Percentiles rank a stretch among this genome's conserved stretches.
Evolutionary conservation across 2,113 vertebrate genomes (phyloP).

Genomic region (Ciconia maguari): DNA sequence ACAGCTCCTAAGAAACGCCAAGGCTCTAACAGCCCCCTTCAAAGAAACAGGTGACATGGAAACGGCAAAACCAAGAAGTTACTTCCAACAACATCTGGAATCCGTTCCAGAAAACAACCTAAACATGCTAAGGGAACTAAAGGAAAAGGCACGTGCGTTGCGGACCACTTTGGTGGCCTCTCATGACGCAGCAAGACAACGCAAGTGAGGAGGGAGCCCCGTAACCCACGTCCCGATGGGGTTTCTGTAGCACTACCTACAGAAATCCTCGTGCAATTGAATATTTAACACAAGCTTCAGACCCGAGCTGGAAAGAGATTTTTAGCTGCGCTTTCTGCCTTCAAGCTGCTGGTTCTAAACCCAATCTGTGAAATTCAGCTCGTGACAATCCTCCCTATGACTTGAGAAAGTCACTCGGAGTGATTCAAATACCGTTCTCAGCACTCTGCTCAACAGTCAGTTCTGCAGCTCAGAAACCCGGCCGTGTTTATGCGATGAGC

Average conservation of each 20-base stretch:
- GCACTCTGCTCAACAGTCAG: rapidly evolving
- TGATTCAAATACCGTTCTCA: rapidly evolving
- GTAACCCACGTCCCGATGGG: rapidly evolving
- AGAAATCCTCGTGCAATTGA: rapidly evolving
- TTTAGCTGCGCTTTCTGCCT: not conserved
- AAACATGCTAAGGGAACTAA: not conserved
- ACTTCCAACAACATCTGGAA: not conserved
- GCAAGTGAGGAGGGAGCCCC: rapidly evolving
- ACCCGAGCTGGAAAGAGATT: not conserved
- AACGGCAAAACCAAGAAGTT: not conserved
- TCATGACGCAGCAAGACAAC: rapidly evolving
- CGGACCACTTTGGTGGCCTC: not conserved
- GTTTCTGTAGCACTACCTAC: not conserved
- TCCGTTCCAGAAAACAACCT: not conserved
- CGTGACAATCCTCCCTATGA: rapidly evolving
- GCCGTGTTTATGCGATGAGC: not conserved
- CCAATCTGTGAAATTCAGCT: not conserved
- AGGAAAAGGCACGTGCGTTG: rapidly evolving
- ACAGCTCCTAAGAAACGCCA: not conserved
- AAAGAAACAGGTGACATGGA: not conserved
- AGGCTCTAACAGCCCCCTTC: not conserved
- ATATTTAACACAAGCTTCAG: not conserved
- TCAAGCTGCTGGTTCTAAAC: not conserved
- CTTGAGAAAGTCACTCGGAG: rapidly evolving
- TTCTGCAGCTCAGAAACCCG: not conserved